Conservation (phyloP, 1,140 invertebrate species). For the Heliconius nattereri region DNA sequence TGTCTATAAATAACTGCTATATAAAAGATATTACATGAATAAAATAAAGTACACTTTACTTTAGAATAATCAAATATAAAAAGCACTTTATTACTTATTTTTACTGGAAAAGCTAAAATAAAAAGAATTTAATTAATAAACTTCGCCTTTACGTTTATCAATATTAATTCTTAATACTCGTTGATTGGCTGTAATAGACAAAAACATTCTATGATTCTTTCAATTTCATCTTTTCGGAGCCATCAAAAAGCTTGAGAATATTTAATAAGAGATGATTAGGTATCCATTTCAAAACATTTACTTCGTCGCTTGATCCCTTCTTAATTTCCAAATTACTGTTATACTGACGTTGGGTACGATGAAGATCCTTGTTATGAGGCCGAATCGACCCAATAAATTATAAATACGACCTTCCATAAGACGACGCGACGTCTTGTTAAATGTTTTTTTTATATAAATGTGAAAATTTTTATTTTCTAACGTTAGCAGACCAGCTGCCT, state of each 20-base stretch:
- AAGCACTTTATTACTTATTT: background rate
- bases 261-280: slow-evolving; percentile 62
- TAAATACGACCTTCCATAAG: slow-evolving; percentile 49
- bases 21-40: background rate
- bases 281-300: slow-evolving; percentile 67
- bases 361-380: slow-evolving; percentile 50
- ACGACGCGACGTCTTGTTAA: slow-evolving; percentile 34
- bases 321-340: slow-evolving; percentile 70
- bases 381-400: slow-evolving; percentile 55
- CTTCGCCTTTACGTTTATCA: background rate
- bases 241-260: slow-evolving; percentile 35
- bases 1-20: background rate
- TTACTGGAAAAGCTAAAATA: background rate
- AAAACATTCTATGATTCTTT: background rate
- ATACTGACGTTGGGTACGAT: slow-evolving; percentile 47
- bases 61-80: background rate
- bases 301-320: slow-evolving; percentile 46
- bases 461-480: slow-evolving; percentile 65
- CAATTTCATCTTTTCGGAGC: background rate
- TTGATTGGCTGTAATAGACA: slow-evolving; percentile 4
- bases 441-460: slow-evolving; percentile 55
- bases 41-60: background rate
- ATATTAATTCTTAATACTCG: slow-evolving; percentile 16
- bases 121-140: slow-evolving; percentile 17
- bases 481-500: slow-evolving; percentile 56